Evolutionary conservation across 2,888 invertebrate genomes (phyloP).

Genomic region (Bimastos eiseni): DNA sequence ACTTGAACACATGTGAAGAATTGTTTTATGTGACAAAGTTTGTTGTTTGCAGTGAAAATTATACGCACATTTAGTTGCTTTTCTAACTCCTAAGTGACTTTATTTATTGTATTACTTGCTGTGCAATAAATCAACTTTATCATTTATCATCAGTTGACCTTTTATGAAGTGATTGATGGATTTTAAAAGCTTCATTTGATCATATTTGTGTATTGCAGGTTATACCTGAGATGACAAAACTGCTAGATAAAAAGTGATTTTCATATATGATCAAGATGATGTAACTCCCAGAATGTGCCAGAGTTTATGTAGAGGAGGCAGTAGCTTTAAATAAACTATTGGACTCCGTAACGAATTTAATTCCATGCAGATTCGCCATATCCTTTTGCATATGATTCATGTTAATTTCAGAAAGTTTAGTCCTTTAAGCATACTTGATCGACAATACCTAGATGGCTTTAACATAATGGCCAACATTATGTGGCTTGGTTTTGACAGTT

Average conservation of each 20-base stretch:
- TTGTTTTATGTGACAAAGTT: no score
- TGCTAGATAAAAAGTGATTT: conserved; percentile 27
- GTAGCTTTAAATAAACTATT: background rate
- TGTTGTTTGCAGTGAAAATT: no score
- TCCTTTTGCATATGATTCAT: background rate
- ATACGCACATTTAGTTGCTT: no score
- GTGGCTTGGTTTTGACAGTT: background rate
- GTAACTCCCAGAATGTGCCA: background rate
- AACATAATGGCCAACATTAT: background rate
- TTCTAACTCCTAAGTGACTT: no score
- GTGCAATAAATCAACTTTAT: background rate
- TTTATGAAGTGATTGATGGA: background rate
- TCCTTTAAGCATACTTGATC: background rate
- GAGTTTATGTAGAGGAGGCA: background rate
- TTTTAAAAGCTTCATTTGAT: background rate
- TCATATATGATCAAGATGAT: background rate
- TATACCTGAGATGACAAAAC: conserved; percentile 42
- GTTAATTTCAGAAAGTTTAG: conserved; percentile 3
- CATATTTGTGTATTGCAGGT: conserved; percentile 37
- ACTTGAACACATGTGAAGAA: no score
- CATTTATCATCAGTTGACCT: background rate
- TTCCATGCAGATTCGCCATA: conserved; percentile 3
- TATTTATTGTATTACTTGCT: background rate
- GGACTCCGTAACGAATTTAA: background rate
- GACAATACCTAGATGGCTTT: conserved; percentile 4